A percentile compares a stretch with the other conserved stretches of the same genome.
phyloP scores from a whole-genome alignment of 2,797 vertebrate species.

The Aldrovandia affinis region DNA sequence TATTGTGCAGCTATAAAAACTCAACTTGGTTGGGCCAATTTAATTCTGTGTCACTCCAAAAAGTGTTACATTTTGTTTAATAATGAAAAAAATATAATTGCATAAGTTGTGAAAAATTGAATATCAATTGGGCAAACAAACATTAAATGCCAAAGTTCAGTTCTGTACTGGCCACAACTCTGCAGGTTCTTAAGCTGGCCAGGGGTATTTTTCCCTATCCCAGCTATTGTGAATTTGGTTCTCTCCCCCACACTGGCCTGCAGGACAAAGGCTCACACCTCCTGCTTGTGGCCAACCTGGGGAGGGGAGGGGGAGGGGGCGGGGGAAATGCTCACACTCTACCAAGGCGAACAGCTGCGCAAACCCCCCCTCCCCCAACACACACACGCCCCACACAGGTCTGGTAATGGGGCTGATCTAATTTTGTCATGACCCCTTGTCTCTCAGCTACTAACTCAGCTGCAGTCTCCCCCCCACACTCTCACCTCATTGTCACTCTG shows the following conservation, averaged over 20 bases:
- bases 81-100: not conserved
- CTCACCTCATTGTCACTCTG: not conserved
- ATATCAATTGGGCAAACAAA: not conserved
- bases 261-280: not conserved
- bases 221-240: not conserved
- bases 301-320: not conserved
- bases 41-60: not conserved
- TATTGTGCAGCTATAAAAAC: not conserved
- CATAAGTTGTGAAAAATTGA: not conserved
- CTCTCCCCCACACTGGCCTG: not conserved
- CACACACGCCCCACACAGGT: not conserved
- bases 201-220: not conserved
- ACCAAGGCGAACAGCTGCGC: slow-evolving; percentile 23
- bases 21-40: not conserved
- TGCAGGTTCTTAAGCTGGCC: not conserved
- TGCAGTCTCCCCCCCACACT: not conserved
- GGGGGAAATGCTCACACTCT: slow-evolving; percentile 4
- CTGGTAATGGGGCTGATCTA: slow-evolving; percentile 23
- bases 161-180: not conserved
- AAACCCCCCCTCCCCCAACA: not conserved
- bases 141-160: too few relatives aligned
- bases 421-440: slow-evolving; percentile 7
- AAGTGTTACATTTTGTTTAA: not conserved
- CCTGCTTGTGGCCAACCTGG: not conserved
- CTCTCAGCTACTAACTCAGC: slow-evolving; percentile 8